A percentile compares a stretch with the other conserved stretches of the same genome.
These are phyloP conservation scores for Strigamia crassipes DNA, from an alignment of 2,888 invertebrate species.

Conservation along the genomic window DNA sequence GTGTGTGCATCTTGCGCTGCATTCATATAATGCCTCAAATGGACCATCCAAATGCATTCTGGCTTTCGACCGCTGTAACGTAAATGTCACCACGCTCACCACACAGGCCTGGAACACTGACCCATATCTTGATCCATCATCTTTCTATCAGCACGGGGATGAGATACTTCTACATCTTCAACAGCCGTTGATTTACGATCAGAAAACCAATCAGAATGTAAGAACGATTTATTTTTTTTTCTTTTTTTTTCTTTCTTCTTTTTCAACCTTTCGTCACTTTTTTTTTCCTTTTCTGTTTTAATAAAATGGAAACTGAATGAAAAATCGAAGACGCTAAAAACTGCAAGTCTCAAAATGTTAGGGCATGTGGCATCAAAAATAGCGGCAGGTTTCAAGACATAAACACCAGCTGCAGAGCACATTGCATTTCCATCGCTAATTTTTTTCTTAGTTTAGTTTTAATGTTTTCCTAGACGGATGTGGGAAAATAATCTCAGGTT, in stretches of 20 bases:
- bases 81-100: constrained; percentile 5
- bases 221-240: not conserved
- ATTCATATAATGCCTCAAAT: constrained; percentile 8
- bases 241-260: not conserved
- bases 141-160: not conserved
- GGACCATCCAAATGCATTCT: constrained; percentile 10
- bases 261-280: not conserved
- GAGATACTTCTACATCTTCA: not conserved
- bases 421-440: not conserved
- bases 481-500: not conserved
- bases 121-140: constrained; percentile 11
- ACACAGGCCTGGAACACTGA: constrained; percentile 15
- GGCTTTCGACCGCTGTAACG: constrained; percentile 10
- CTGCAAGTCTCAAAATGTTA: not conserved
- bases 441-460: not conserved
- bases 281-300: not conserved
- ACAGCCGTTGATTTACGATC: not conserved
- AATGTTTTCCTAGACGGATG: not conserved
- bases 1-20: not conserved
- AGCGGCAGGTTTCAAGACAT: constrained; percentile 2
- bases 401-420: not conserved
- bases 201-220: constrained; percentile 16
- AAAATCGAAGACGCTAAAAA: constrained; percentile 1
- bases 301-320: constrained; percentile 10
- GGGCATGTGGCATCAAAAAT: constrained; percentile 21